These are phyloP conservation scores for Aleiodes leptofemur DNA, from an alignment of 2,888 invertebrate species.

Conservation along the genomic window DNA sequence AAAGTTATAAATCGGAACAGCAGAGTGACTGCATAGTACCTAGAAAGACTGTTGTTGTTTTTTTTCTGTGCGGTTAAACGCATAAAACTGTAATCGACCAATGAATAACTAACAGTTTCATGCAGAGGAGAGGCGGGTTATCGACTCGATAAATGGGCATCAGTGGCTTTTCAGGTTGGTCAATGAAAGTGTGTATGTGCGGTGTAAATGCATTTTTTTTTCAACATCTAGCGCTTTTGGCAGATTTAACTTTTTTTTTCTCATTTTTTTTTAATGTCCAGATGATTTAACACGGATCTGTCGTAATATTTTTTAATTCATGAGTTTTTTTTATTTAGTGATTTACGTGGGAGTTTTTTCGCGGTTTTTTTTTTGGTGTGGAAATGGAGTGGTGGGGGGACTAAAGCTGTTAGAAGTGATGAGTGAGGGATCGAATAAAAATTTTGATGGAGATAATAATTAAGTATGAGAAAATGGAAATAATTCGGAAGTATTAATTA, in stretches of 20 bases:
- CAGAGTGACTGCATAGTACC: slow-evolving; percentile 22
- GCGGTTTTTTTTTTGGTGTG: too few relatives aligned
- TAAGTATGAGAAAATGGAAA: too few relatives aligned
- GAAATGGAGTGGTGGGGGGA: too few relatives aligned
- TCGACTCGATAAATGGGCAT: slow-evolving; percentile 58
- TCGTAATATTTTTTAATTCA: slow-evolving; percentile 23
- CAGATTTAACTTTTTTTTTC: slow-evolving; percentile 36
- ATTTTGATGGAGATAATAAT: too few relatives aligned
- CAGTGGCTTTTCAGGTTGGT: slow-evolving; percentile 51
- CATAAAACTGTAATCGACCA: slow-evolving; percentile 59
- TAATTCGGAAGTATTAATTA: too few relatives aligned
- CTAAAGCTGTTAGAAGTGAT: too few relatives aligned
- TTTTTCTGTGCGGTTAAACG: slow-evolving; percentile 42
- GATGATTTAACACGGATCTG: slow-evolving; percentile 15
- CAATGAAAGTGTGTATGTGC: not conserved
- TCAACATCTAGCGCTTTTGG: slow-evolving; percentile 14
- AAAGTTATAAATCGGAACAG: slow-evolving; percentile 51
- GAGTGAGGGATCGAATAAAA: too few relatives aligned
- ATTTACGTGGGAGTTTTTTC: too few relatives aligned
- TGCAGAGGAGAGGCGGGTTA: slow-evolving; percentile 43
- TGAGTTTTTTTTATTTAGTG: not conserved
- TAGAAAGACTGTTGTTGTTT: slow-evolving; percentile 20
- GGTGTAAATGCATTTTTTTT: not conserved
- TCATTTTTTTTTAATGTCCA: slow-evolving; percentile 33
- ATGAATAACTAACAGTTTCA: slow-evolving; percentile 59